These are phyloP conservation scores for Antheraea yamamai DNA, from an alignment of 2,888 invertebrate species.

Conservation along the genomic window DNA sequence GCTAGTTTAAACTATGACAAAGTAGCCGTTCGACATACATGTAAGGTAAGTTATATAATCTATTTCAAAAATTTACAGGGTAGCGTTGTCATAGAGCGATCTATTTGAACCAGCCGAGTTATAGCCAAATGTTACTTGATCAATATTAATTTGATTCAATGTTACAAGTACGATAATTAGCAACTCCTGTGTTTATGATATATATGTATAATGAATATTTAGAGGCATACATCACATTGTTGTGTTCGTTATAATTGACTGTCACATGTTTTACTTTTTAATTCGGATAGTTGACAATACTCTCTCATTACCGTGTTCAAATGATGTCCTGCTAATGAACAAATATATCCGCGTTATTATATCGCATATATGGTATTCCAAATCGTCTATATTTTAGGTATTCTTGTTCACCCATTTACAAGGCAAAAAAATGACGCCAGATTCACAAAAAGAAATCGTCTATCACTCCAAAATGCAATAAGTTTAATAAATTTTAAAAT, in stretches of 20 bases:
- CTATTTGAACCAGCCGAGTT: not conserved
- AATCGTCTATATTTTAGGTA: too few relatives aligned
- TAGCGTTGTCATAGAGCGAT: not conserved
- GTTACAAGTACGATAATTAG: slow-evolving; percentile 39
- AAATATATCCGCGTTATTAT: not conserved
- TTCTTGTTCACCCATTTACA: too few relatives aligned
- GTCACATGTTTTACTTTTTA: not conserved
- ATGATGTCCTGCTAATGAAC: not conserved
- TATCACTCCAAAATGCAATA: too few relatives aligned
- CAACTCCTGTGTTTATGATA: slow-evolving; percentile 29
- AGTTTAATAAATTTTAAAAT: too few relatives aligned
- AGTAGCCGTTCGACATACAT: too few relatives aligned
- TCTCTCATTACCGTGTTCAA: not conserved
- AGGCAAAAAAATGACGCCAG: too few relatives aligned
- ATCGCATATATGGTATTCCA: too few relatives aligned
- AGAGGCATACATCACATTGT: not conserved
- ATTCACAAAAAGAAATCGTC: too few relatives aligned
- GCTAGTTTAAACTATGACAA: too few relatives aligned
- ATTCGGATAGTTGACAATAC: not conserved
- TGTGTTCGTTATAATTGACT: slow-evolving; percentile 7
- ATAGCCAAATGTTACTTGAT: slow-evolving; percentile 19
- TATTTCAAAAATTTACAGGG: too few relatives aligned
- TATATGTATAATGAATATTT: slow-evolving; percentile 10
- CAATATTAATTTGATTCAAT: slow-evolving; percentile 34
- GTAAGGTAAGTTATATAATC: too few relatives aligned